Percentiles rank a stretch among this genome's conserved stretches.
Conservation (phyloP, 2,113 vertebrate genomes). For the Polypterus senegalus region DNA sequence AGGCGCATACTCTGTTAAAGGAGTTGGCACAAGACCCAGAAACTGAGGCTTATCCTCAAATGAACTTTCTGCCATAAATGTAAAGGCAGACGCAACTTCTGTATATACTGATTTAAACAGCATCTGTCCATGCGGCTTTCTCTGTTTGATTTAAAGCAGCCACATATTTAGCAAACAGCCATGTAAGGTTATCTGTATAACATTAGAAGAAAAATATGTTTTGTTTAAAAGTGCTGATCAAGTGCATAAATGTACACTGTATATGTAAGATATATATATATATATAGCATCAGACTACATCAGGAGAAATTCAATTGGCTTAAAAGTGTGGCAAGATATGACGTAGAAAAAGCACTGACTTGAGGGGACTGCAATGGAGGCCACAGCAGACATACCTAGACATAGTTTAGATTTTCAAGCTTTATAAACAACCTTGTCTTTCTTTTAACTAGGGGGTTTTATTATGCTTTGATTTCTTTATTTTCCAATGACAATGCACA, state of each 20-base stretch:
- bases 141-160: too few species aligned
- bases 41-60: constrained; percentile 50
- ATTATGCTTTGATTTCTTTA: too few species aligned
- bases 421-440: too few species aligned
- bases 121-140: too few species aligned
- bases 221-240: too few species aligned
- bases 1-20: constrained; percentile 40
- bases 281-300: constrained; percentile 46
- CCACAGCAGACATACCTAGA: constrained; percentile 46
- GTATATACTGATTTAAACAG: too few species aligned
- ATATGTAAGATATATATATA: background rate
- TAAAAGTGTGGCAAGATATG: constrained; percentile 83
- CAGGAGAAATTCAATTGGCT: constrained; percentile 64
- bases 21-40: constrained; percentile 44
- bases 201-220: too few species aligned
- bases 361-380: constrained; percentile 53
- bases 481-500: too few species aligned
- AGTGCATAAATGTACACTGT: background rate
- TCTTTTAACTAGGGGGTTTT: too few species aligned
- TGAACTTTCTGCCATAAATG: constrained; percentile 35
- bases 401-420: constrained; percentile 8
- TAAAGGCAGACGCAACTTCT: constrained; percentile 18
- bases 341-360: constrained; percentile 69
- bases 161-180: too few species aligned
- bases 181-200: too few species aligned